Percentiles rank a stretch among this genome's conserved stretches.
Evolutionary conservation across 1,140 invertebrate species (phyloP).

Genomic region (Thalassaphorura encarpata): DNA sequence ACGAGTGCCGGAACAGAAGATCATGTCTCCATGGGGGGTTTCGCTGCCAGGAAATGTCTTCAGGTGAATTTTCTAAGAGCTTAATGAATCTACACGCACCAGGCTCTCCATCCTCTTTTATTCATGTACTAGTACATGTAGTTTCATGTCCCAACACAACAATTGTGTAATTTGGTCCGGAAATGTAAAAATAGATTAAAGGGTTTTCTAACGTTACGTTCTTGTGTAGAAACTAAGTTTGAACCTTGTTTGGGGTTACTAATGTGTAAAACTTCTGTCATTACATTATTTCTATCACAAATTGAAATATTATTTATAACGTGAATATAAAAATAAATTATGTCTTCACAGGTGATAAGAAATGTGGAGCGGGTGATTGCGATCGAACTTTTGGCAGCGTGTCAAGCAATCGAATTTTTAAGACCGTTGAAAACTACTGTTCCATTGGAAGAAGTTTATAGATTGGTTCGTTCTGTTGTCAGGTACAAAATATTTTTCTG

Average conservation of each 20-base stretch:
- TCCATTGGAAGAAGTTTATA: slow-evolving; percentile 58
- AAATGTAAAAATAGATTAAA: too few relatives aligned
- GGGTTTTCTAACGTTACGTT: too few relatives aligned
- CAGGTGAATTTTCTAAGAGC: slow-evolving; percentile 32
- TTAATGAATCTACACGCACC: not conserved
- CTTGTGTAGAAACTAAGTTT: too few relatives aligned
- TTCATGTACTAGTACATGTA: too few relatives aligned
- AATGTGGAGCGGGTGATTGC: slow-evolving; percentile 59
- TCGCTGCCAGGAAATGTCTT: slow-evolving; percentile 54
- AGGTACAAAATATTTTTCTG: slow-evolving; percentile 35
- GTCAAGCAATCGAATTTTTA: slow-evolving; percentile 65
- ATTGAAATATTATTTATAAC: too few relatives aligned
- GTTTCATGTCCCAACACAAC: too few relatives aligned
- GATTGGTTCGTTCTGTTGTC: slow-evolving; percentile 48
- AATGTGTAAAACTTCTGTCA: too few relatives aligned
- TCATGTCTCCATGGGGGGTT: slow-evolving; percentile 67
- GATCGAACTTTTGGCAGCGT: slow-evolving; percentile 59
- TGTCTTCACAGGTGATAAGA: slow-evolving; percentile 52
- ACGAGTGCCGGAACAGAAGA: slow-evolving; percentile 67
- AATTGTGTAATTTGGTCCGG: too few relatives aligned
- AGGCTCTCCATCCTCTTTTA: not conserved
- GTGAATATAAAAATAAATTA: too few relatives aligned
- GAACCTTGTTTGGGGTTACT: too few relatives aligned
- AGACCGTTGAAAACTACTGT: slow-evolving; percentile 57
- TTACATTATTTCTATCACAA: too few relatives aligned